Percentiles rank a stretch among this genome's conserved stretches.
These are phyloP conservation scores for Onychostoma macrolepis DNA, from an alignment of 2,113 vertebrate genomes.

Conservation along the genomic window DNA sequence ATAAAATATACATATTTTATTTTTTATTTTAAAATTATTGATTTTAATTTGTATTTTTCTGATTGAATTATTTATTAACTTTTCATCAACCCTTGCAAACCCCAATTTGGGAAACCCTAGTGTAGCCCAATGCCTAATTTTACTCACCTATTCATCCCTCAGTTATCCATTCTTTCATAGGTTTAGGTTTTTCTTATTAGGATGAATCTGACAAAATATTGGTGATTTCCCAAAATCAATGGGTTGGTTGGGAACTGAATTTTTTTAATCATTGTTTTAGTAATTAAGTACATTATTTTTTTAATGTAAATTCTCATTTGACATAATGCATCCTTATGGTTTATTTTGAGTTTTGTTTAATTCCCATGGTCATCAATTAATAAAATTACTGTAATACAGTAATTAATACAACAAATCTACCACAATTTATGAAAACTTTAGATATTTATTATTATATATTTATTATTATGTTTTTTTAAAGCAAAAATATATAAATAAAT, in stretches of 20 bases:
- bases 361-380: background rate
- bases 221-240: too few species aligned
- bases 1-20: background rate
- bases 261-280: background rate
- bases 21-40: background rate
- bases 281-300: background rate
- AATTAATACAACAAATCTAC: background rate
- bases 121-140: background rate
- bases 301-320: background rate
- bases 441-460: too few species aligned
- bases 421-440: too few species aligned
- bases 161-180: background rate
- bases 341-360: background rate
- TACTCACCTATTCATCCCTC: background rate
- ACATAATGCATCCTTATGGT: background rate
- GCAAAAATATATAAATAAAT: background rate
- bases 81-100: background rate
- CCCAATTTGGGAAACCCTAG: background rate
- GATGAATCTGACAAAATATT: background rate
- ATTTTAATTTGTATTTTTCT: background rate
- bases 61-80: background rate
- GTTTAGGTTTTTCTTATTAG: background rate
- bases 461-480: too few species aligned
- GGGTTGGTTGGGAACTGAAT: too few species aligned
- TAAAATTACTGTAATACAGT: background rate